phyloP scores from a whole-genome alignment of 2,797 vertebrate genomes.

The Phoxinus dragarum region DNA sequence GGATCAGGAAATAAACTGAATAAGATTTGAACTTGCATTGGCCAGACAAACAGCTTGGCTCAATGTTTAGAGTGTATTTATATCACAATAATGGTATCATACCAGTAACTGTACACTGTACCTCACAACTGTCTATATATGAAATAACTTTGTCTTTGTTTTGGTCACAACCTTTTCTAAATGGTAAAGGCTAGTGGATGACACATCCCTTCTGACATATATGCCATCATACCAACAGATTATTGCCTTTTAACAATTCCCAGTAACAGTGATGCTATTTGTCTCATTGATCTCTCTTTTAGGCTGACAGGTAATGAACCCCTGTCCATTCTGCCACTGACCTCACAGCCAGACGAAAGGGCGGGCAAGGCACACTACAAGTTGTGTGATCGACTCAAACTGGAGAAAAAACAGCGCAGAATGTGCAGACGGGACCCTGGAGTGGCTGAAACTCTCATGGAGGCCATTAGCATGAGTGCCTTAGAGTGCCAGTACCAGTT shows the following conservation, averaged over 20 bases:
- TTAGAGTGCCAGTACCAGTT: constrained; percentile 98
- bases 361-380: constrained; percentile 92
- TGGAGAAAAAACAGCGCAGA: constrained; percentile 96
- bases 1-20: neutral
- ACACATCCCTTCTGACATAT: neutral
- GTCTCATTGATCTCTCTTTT: constrained; percentile 20
- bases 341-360: constrained; percentile 88
- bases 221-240: neutral
- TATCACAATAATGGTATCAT: neutral
- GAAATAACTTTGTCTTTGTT: neutral
- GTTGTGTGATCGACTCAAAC: constrained; percentile 96
- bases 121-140: neutral
- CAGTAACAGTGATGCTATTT: neutral
- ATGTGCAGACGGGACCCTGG: constrained; percentile 98
- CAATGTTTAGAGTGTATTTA: constrained; percentile 4
- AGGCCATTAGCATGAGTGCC: constrained; percentile 97
- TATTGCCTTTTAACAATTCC: neutral
- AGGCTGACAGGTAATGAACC: constrained; percentile 98
- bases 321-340: constrained; percentile 95
- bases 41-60: neutral
- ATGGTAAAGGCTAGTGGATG: neutral
- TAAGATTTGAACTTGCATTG: neutral
- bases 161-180: neutral
- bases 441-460: constrained; percentile 94
- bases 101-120: neutral